Base-by-base conservation (phyloP, 1,140 invertebrate genomes). In the Formica selysi region DNA sequence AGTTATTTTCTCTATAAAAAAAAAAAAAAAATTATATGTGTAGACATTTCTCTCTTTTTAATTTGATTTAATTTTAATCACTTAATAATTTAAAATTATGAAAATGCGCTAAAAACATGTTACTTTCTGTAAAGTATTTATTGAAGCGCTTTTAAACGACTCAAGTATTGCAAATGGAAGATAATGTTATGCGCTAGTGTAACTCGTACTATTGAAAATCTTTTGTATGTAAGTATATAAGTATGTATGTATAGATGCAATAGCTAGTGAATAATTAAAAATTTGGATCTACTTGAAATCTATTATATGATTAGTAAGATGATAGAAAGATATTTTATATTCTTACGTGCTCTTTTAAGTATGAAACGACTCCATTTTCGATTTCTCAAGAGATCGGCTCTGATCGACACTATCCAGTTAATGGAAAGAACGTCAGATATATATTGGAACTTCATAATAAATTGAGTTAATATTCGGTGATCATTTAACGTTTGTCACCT, bases 21-120 rank as follows among this genome's bases (percentile, higher is more conserved):
- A 59, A 57, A 80, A 19, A 59, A 57, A 80, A 80, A 68, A 54
- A 7, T 54, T 51, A 0, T 6, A 51, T 51, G 16, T 51, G 16
- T 51, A 16, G 48, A 51, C 4, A 51, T 16, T 19, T 51, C 16
- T 19, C 16, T 51, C 16, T 19, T 51, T 48, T 48, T 8, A 48
- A 29, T 29, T 29, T 29, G 26, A 48, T 48, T 48, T 48, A 48
- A 48, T 48, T 16, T 16, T 19, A 5, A 19, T 4, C 5, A 79
- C 5, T 13, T 65, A n/a, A 32, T 51, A 4, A 19, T 16, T 3
- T 64, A 44, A 64, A 64, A 65, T 57, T 7, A 62, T 1, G 8
- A 32, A 16, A 64, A 2, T 19, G 22, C 22, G 4, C 0, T 32
- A 13, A 19, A 32, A 78, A 32, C 32, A 44, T 26, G 22, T 29